Percentiles rank a stretch among this genome's conserved stretches.
Evolutionary conservation across 2,797 vertebrate genomes (phyloP).

Genomic region (Scolopax rusticola): DNA sequence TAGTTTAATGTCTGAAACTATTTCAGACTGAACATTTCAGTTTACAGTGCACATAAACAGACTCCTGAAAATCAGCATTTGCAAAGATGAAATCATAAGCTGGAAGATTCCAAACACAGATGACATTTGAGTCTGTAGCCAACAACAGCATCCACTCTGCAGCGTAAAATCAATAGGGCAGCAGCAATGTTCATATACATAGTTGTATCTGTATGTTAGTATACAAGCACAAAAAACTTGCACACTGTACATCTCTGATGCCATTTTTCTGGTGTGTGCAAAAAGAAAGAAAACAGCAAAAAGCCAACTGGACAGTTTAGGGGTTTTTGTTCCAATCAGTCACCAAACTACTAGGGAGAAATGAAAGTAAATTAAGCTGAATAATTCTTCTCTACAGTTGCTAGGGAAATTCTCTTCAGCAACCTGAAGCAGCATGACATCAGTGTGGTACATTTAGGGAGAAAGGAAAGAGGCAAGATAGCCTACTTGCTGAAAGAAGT

Average conservation of each 20-base stretch:
- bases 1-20: slow-evolving; percentile 26
- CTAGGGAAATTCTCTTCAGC: background rate
- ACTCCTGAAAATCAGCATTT: slow-evolving; percentile 47
- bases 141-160: slow-evolving; percentile 12
- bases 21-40: slow-evolving; percentile 25
- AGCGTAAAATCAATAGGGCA: background rate
- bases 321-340: background rate
- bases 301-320: background rate
- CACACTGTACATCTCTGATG: background rate
- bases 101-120: slow-evolving; percentile 45
- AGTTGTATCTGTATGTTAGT: background rate
- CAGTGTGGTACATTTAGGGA: background rate
- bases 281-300: background rate
- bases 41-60: slow-evolving; percentile 36
- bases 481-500: background rate
- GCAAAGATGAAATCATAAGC: slow-evolving; percentile 38
- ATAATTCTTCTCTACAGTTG: background rate
- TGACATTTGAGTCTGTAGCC: slow-evolving; percentile 55
- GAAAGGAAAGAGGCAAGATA: background rate
- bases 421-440: background rate
- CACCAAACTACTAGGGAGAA: background rate
- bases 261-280: background rate
- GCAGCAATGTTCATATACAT: background rate
- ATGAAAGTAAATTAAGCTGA: background rate
- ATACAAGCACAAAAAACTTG: background rate